phyloP scores from a whole-genome alignment of 2,113 vertebrate species.

The Naja naja region DNA sequence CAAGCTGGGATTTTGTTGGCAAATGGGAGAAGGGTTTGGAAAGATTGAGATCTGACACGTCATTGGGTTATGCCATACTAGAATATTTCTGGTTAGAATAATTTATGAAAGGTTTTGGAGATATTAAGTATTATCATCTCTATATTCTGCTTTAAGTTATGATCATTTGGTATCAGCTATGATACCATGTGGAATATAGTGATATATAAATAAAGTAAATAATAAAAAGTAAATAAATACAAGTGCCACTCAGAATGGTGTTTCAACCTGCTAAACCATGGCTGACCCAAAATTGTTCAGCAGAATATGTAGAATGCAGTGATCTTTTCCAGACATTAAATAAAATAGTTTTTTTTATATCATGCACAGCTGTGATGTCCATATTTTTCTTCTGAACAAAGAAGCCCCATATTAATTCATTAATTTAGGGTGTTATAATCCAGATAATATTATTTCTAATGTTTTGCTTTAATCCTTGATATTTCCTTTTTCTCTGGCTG shows the following conservation, averaged over 20 bases:
- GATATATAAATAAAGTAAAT: background rate
- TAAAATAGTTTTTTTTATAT: background rate
- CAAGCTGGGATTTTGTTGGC: background rate
- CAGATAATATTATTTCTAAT: background rate
- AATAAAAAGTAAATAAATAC: background rate
- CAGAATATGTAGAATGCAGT: background rate
- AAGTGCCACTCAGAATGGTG: background rate
- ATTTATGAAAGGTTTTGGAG: background rate
- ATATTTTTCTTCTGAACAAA: background rate
- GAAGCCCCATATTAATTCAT: background rate
- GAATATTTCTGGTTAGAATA: background rate
- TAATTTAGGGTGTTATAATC: background rate
- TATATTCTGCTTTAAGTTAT: background rate
- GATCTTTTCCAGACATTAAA: background rate
- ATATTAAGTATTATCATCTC: background rate
- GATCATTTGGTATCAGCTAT: background rate
- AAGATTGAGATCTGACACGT: background rate
- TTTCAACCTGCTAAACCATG: background rate
- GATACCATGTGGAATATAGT: background rate
- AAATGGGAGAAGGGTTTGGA: background rate
- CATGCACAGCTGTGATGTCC: background rate
- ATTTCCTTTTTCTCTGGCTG: background rate
- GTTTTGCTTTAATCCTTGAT: background rate
- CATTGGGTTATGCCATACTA: background rate
- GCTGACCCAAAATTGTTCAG: background rate